phyloP scores from a whole-genome alignment of 2,113 vertebrate genomes.

The Myodes glareolus region DNA sequence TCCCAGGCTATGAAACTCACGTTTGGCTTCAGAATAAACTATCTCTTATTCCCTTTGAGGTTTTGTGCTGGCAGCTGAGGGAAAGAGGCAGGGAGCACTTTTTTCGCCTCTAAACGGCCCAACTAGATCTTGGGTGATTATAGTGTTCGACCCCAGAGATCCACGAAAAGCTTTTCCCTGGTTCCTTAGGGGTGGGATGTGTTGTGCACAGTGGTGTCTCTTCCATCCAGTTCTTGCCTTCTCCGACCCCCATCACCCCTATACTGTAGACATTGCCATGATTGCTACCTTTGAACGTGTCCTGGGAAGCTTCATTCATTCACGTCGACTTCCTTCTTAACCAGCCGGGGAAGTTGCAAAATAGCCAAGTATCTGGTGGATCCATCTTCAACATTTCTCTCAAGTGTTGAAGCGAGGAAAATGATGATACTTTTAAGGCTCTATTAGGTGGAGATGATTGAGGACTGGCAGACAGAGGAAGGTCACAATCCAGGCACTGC shows the following conservation, averaged over 20 bases:
- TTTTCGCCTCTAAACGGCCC: neutral
- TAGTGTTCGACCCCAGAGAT: neutral
- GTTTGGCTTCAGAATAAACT: neutral
- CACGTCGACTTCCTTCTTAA: slow-evolving; percentile 48
- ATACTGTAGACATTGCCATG: neutral
- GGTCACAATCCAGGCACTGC: slow-evolving; percentile 19
- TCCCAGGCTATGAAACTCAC: neutral
- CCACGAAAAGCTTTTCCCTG: neutral
- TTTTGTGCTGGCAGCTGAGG: neutral
- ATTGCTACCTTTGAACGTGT: slow-evolving; percentile 9
- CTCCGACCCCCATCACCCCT: neutral
- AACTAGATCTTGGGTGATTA: neutral
- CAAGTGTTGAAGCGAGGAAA: slow-evolving; percentile 59
- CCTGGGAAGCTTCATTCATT: slow-evolving; percentile 54
- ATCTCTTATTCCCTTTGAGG: neutral
- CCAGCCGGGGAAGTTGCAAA: slow-evolving; percentile 46
- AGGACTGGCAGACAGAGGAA: slow-evolving; percentile 13
- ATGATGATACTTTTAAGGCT: slow-evolving; percentile 61
- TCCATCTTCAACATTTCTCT: slow-evolving; percentile 73
- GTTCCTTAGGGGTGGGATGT: neutral
- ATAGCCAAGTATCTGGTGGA: slow-evolving; percentile 49
- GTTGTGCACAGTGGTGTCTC: neutral
- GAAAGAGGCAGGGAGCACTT: neutral
- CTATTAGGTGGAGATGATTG: slow-evolving; percentile 52
- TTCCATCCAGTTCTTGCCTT: neutral